A percentile compares a stretch with the other conserved stretches of the same genome.
Conservation (phyloP, 2,113 vertebrate genomes). For the Barnardius zonarius region DNA sequence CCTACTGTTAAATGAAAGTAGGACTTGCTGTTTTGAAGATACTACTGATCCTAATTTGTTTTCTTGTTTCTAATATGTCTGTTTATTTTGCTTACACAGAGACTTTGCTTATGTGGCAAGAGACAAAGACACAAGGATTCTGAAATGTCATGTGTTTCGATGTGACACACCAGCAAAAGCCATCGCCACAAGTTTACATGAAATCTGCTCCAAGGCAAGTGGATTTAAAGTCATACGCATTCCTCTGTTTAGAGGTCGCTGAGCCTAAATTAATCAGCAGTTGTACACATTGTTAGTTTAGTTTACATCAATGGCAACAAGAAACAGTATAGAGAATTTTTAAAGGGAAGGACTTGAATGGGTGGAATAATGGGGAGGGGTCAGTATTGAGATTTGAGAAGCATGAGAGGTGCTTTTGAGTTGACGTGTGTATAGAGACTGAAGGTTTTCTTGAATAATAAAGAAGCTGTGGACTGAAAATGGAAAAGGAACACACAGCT, state of each 20-base stretch:
- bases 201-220: conserved; percentile 97
- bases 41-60: background rate
- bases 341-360: fast-evolving
- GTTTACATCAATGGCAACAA: fast-evolving
- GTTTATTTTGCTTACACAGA: conserved; percentile 71
- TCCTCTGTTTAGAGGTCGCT: background rate
- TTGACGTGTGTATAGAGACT: background rate
- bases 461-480: background rate
- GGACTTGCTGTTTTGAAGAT: background rate
- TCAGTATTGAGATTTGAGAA: background rate
- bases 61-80: background rate
- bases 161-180: conserved; percentile 99
- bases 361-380: background rate
- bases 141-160: conserved; percentile 99
- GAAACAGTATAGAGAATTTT: background rate
- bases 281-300: background rate
- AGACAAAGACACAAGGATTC: conserved; percentile 94
- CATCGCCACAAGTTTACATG: conserved; percentile 97
- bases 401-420: background rate
- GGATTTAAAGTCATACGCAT: background rate
- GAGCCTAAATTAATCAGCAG: background rate
- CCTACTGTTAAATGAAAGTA: background rate
- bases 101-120: conserved; percentile 98
- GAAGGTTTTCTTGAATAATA: background rate
- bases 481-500: background rate